Conservation (phyloP, 2,888 invertebrate species). For the Pyralis farinalis region DNA sequence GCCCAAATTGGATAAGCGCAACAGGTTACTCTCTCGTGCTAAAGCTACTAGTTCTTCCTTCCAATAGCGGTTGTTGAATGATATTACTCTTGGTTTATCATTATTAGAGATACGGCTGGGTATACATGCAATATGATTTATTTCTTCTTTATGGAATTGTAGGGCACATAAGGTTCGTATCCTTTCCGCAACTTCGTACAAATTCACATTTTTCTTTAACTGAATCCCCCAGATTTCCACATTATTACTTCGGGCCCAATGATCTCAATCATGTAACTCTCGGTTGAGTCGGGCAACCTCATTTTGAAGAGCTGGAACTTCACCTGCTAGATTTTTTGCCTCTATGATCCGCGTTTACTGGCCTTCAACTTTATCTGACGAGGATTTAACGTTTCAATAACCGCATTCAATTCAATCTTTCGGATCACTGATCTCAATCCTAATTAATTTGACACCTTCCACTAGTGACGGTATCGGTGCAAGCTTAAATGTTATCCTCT, state of each 20-base stretch:
- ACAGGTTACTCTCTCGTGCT: no score
- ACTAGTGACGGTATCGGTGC: background rate
- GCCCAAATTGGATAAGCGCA: no score
- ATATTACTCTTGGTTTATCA: no score
- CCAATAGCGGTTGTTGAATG: no score
- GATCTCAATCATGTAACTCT: constrained; percentile 1
- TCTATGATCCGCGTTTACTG: background rate
- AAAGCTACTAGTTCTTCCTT: no score
- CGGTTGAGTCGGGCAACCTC: background rate
- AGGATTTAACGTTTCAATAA: background rate
- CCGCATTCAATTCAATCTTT: background rate
- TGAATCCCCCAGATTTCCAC: background rate
- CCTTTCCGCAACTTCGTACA: no score
- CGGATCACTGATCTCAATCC: background rate
- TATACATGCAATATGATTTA: no score
- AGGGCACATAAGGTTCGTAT: no score
- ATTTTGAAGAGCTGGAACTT: background rate
- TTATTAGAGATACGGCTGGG: no score
- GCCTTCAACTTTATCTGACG: background rate
- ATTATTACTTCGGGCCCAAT: background rate
- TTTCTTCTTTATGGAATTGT: no score
- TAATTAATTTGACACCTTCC: constrained; percentile 1
- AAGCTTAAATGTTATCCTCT: background rate
- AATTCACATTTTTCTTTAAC: no score
- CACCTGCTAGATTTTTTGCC: background rate